phyloP scores from a whole-genome alignment of 1,140 invertebrate genomes.

The Drosophila orosa region DNA sequence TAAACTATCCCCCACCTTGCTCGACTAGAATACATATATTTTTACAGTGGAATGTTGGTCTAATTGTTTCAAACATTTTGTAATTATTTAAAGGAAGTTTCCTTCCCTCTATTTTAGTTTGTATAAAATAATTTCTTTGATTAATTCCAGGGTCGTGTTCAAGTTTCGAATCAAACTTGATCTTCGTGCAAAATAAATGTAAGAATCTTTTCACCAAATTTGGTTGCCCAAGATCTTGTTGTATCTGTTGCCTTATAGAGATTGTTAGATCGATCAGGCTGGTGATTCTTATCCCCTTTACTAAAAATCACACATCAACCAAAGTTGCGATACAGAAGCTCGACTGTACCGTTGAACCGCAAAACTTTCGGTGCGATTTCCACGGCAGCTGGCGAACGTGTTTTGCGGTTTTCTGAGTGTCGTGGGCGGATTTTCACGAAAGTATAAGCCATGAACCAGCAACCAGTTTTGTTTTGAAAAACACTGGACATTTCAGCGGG shows the following conservation, averaged over 20 bases:
- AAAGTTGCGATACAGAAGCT: background rate
- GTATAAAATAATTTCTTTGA: background rate
- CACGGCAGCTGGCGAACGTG: slow-evolving; percentile 14
- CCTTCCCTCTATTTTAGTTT: background rate
- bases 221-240: background rate
- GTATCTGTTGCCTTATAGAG: background rate
- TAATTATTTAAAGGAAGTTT: background rate
- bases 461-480: slow-evolving; percentile 35
- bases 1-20: background rate
- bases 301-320: background rate
- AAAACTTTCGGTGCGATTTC: slow-evolving; percentile 16
- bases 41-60: background rate
- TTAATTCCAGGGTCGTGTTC: background rate
- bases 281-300: background rate
- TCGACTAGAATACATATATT: background rate
- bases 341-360: background rate
- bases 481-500: slow-evolving; percentile 7
- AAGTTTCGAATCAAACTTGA: background rate
- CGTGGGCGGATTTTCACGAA: slow-evolving; percentile 44
- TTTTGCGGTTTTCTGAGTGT: slow-evolving; percentile 36
- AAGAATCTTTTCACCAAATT: background rate
- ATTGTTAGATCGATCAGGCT: background rate
- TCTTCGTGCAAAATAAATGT: background rate
- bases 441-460: slow-evolving; percentile 6
- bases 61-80: background rate